Evolutionary conservation across 2,888 invertebrate species (phyloP), one percentile per base, ranked within the genome.

Genomic region (Pherbina coryleti): DNA sequence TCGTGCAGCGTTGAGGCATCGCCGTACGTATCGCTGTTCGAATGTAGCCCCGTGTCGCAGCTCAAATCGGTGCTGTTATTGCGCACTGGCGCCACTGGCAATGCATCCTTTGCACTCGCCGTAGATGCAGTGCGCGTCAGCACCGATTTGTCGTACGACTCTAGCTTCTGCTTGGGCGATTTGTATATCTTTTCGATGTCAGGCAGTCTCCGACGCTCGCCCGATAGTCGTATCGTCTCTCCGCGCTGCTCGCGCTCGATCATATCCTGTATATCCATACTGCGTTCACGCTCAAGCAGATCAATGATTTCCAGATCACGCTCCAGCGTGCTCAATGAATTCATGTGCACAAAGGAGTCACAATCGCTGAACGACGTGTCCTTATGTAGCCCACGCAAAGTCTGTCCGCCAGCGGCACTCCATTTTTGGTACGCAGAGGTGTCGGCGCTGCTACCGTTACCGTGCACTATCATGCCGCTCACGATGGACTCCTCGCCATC

Each of bases 221-320:
- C 82, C 11, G 82, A 80, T 5, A 84, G 74, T 3, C 87, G 86
- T 22, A 86, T 82, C 22, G 84, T 84, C 71, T 87, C 89, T 53
- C 86, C 85, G 22, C 84, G 84, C 79, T 85, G 83, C 53, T 90
- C 90, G 3, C 86, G 85, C 76, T 85, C 87, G 62, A 90, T 83
- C 84, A 89, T 88, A 28, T 90, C 89, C 78, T 89, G 89, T 64
- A 90, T 87, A 78, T 90, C 89, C 86, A 89, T 87, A 82, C 88
- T 90, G 64, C 90, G 87, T 80, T 90, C 89, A n/a, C 90, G 87
- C 75, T 90, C 90, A 31, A 90, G 78, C 79, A 89, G 82, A 81
- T 90, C 90, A 76, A 90, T 90, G 4, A 90, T 89, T 83, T 90
- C 90, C 79, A 90, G 62, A 79, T 90, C 90, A 3, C 89, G 85